These are phyloP conservation scores for Orthonevra nobilis DNA, from an alignment of 2,888 invertebrate species.

Conservation along the genomic window DNA sequence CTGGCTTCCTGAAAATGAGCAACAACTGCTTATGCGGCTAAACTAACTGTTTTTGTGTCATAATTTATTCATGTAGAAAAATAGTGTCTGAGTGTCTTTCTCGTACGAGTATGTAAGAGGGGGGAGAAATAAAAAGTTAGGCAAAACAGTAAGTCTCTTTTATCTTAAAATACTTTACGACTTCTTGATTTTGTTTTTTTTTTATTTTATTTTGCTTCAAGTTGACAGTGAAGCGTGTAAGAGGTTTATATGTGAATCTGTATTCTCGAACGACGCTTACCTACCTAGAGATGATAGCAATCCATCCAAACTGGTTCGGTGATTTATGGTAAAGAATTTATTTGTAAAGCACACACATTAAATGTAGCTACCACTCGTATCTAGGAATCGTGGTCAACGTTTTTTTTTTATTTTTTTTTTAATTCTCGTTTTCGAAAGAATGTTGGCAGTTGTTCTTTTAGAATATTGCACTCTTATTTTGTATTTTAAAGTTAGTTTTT, in stretches of 20 bases:
- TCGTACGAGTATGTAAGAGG: constrained; percentile 19
- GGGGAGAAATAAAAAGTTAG: constrained; percentile 2
- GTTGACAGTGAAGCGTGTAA: constrained; percentile 20
- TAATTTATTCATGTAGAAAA: constrained; percentile 68
- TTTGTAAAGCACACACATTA: constrained; percentile 29
- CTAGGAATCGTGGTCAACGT: constrained; percentile 13
- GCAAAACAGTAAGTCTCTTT: constrained; percentile 30
- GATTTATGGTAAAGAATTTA: constrained; percentile 66
- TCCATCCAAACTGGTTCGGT: constrained; percentile 61
- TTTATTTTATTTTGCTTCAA: constrained; percentile 35
- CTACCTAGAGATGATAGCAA: constrained; percentile 20
- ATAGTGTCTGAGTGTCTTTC: constrained; percentile 64
- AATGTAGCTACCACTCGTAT: neutral
- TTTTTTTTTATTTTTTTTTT: constrained; percentile 1
- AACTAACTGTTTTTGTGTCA: constrained; percentile 65
- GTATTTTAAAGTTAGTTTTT: constrained; percentile 31
- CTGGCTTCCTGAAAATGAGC: constrained; percentile 62
- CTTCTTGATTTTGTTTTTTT: constrained; percentile 20
- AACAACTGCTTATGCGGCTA: constrained; percentile 13
- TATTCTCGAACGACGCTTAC: constrained; percentile 13
- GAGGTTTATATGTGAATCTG: too few relatives aligned
- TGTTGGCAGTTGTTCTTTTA: constrained; percentile 34
- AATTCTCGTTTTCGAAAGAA: constrained; percentile 28
- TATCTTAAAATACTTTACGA: constrained; percentile 51
- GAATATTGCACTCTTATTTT: constrained; percentile 34